Evolutionary conservation across 2,113 vertebrate genomes (phyloP).

Genomic region (Poeciliopsis retropinna): DNA sequence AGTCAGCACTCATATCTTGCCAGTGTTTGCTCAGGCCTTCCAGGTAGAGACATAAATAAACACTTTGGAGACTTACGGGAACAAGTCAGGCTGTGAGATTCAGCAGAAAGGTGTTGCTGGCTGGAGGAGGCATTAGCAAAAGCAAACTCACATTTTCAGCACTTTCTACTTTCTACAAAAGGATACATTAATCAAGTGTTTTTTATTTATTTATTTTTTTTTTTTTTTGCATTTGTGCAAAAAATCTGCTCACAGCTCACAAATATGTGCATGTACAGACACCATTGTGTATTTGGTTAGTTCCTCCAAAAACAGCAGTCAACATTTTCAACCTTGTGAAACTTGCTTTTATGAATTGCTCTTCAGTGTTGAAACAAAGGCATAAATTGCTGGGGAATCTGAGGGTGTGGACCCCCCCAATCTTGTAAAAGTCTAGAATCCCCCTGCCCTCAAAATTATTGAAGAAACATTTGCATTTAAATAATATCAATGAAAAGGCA

Average conservation of each 20-base stretch:
- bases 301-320: neutral
- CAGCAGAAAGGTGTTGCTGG: constrained; percentile 21
- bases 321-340: neutral
- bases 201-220: too few species aligned
- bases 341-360: too few species aligned
- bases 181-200: too few species aligned
- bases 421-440: too few species aligned
- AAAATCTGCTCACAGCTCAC: neutral
- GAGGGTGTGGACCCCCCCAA: too few species aligned
- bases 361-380: neutral
- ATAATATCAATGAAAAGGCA: too few species aligned
- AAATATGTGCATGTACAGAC: neutral
- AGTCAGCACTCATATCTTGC: constrained; percentile 9
- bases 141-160: neutral
- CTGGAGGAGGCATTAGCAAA: neutral
- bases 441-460: too few species aligned
- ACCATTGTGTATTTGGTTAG: neutral
- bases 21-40: constrained; percentile 7
- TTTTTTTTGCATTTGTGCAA: too few species aligned
- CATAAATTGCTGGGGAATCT: too few species aligned
- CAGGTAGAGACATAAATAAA: constrained; percentile 14
- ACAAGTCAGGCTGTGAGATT: constrained; percentile 35
- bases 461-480: too few species aligned
- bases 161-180: too few species aligned
- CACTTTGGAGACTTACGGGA: neutral